phyloP scores from a whole-genome alignment of 92 coral and sea anemone genomes.

The Desmophyllum pertusum region DNA sequence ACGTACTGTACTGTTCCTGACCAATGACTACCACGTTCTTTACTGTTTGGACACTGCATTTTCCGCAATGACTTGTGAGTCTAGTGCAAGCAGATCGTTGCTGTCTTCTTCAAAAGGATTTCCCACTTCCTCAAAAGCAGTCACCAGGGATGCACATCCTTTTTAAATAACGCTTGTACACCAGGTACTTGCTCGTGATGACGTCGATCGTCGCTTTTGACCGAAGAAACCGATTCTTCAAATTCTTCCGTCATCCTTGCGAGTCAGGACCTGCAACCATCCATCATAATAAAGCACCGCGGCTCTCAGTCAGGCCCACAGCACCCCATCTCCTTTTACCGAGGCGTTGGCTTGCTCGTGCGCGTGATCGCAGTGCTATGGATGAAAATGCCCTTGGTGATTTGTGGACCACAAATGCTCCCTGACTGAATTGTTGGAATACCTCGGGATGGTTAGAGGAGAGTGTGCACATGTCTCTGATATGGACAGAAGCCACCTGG shows the following conservation, averaged over 20 bases:
- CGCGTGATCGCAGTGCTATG: conserved; percentile 67
- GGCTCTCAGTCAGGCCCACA: too few species aligned
- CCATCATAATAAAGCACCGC: conserved; percentile 55
- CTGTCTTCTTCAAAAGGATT: conserved; percentile 57
- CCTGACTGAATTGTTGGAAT: conserved; percentile 45
- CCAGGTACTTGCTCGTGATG: conserved; percentile 50
- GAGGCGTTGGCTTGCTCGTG: conserved; percentile 63
- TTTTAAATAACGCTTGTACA: conserved; percentile 53
- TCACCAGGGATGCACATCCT: conserved; percentile 38
- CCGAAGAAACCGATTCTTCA: conserved; percentile 22
- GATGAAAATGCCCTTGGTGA: conserved; percentile 61
- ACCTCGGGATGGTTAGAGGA: conserved; percentile 43
- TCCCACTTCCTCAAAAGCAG: conserved; percentile 48
- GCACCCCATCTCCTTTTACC: conserved; percentile 71
- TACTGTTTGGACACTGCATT: conserved; percentile 41
- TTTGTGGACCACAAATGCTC: conserved; percentile 60
- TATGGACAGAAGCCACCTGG: too few species aligned
- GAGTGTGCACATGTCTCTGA: too few species aligned
- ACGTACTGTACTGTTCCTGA: conserved; percentile 43
- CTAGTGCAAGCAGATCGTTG: conserved; percentile 35
- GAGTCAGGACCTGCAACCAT: conserved; percentile 69
- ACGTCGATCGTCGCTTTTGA: background rate
- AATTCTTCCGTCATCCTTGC: conserved; percentile 62
- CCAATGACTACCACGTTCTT: conserved; percentile 31
- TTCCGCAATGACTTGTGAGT: conserved; percentile 38